A percentile compares a stretch with the other conserved stretches of the same genome.
Evolutionary conservation across 2,797 vertebrate genomes (phyloP).

Genomic region (Onychomys leucogaster): DNA sequence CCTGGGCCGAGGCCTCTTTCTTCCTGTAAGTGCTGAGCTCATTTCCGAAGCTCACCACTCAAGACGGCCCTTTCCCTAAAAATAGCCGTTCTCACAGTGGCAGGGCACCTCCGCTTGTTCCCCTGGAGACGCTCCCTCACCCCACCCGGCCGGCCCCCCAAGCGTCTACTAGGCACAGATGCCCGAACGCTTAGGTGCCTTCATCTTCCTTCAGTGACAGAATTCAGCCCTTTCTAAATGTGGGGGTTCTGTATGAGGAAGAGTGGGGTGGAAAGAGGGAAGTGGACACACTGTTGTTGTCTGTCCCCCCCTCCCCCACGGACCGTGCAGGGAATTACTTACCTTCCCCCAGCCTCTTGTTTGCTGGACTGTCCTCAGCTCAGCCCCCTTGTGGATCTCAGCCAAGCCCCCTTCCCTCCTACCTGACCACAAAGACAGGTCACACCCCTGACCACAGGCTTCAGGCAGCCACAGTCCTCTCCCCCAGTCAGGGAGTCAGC

Average conservation of each 20-base stretch:
- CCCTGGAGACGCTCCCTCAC: neutral
- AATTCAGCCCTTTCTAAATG: neutral
- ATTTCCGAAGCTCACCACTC: neutral
- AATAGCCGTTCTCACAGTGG: neutral
- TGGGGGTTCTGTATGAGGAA: neutral
- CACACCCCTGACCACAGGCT: neutral
- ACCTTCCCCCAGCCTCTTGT: neutral
- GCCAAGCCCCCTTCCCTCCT: neutral
- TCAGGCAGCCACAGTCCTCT: neutral
- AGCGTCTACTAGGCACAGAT: neutral
- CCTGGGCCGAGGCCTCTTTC: neutral
- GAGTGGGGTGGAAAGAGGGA: neutral
- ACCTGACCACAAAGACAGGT: neutral
- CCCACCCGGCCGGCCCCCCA: neutral
- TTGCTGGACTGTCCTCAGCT: neutral
- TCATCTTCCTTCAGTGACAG: neutral
- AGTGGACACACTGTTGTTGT: neutral
- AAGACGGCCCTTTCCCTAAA: neutral
- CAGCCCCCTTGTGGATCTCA: neutral
- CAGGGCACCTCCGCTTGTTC: neutral
- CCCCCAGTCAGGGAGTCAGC: neutral
- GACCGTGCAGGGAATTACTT: neutral
- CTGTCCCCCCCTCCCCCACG: neutral
- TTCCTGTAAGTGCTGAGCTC: neutral
- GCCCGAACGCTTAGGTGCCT: neutral